These are phyloP conservation scores for Autographa pulchrina DNA, from an alignment of 2,888 invertebrate genomes.

Conservation along the genomic window DNA sequence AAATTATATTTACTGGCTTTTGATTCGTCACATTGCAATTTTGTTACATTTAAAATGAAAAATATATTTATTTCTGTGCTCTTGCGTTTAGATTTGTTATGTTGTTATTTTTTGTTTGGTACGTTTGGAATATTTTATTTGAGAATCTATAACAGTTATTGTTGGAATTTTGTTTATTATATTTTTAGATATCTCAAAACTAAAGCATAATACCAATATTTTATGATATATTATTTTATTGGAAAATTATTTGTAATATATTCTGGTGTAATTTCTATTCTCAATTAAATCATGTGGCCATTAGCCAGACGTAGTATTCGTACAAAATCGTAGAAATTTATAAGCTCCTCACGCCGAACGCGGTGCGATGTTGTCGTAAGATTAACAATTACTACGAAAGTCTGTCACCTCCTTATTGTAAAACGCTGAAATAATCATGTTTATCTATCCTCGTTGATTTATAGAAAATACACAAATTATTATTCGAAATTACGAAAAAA, in stretches of 20 bases:
- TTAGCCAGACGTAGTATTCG: slow-evolving; percentile 30
- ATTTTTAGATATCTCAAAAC: not conserved
- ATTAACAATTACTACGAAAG: not conserved
- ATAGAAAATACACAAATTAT: no score
- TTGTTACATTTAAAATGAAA: slow-evolving; percentile 31
- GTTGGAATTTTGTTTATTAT: slow-evolving; percentile 10
- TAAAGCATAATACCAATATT: slow-evolving; percentile 6
- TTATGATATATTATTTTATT: not conserved
- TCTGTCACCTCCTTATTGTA: not conserved
- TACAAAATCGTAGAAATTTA: slow-evolving; percentile 37
- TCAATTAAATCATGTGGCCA: slow-evolving; percentile 26
- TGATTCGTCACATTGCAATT: slow-evolving; percentile 21
- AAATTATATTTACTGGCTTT: slow-evolving; percentile 32
- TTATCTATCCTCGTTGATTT: no score
- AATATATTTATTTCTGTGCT: slow-evolving; percentile 21
- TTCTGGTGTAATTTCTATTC: slow-evolving; percentile 28
- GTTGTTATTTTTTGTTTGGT: slow-evolving; percentile 40
- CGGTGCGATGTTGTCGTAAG: slow-evolving; percentile 11
- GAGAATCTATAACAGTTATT: slow-evolving; percentile 14
- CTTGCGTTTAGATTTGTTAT: slow-evolving; percentile 33
- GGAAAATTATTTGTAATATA: not conserved
- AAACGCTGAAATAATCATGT: not conserved
- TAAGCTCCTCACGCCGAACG: slow-evolving; percentile 29
- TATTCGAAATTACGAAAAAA: no score
- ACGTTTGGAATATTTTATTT: slow-evolving; percentile 31